Evolutionary conservation across 2,113 vertebrate species (phyloP).

Genomic region (Daubentonia madagascariensis): DNA sequence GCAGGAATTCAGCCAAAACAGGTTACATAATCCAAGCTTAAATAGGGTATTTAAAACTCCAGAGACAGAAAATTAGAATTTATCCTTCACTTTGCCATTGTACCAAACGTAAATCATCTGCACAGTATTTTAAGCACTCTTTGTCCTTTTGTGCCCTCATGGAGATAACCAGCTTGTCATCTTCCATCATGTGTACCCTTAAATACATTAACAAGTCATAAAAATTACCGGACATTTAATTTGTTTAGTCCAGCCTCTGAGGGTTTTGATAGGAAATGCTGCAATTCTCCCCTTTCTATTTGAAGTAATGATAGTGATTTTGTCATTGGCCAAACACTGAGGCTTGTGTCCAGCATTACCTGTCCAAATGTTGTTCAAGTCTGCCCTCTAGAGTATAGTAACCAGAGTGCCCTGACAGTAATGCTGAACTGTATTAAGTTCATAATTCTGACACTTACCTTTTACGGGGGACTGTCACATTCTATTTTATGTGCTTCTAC

Average conservation of each 20-base stretch:
- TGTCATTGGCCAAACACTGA: background rate
- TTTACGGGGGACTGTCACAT: background rate
- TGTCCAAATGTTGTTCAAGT: background rate
- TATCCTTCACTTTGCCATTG: background rate
- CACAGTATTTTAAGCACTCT: background rate
- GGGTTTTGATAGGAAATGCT: background rate
- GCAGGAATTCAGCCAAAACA: conserved; percentile 12
- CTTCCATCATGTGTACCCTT: background rate
- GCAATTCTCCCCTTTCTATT: background rate
- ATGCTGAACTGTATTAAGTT: background rate
- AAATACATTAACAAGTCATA: background rate
- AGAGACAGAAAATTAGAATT: background rate
- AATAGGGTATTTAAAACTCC: background rate
- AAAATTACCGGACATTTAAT: background rate
- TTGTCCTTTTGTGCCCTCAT: background rate
- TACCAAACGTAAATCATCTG: background rate
- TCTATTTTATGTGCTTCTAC: background rate
- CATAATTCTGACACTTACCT: background rate
- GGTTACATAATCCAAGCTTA: background rate
- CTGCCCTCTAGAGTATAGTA: conserved; percentile 37
- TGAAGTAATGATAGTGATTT: background rate
- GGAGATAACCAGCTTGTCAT: background rate
- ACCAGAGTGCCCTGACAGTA: background rate
- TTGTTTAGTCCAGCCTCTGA: background rate
- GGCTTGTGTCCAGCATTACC: background rate